These are phyloP conservation scores for Heterodera schachtii DNA, from an alignment of 1,140 invertebrate genomes.

Conservation along the genomic window DNA sequence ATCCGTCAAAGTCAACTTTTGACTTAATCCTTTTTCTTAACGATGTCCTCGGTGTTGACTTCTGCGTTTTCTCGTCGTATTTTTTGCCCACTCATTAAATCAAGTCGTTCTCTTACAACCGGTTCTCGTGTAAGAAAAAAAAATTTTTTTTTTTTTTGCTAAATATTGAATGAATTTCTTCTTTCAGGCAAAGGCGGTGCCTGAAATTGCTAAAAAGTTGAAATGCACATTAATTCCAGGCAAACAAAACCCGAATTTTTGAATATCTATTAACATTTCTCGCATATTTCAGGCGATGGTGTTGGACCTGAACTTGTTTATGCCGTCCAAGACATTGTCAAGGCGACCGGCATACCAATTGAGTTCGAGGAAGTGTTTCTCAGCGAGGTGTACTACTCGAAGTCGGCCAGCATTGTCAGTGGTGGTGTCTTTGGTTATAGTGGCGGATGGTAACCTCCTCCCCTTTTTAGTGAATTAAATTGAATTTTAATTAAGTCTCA, in stretches of 20 bases:
- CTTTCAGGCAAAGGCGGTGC: neutral
- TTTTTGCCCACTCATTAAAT: neutral
- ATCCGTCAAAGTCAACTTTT: too few species aligned
- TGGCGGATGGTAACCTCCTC: too few species aligned
- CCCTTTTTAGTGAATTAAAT: too few species aligned
- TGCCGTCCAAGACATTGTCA: conserved; percentile 23
- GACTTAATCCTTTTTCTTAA: too few species aligned
- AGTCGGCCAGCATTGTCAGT: conserved; percentile 91
- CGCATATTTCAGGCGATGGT: conserved; percentile 75
- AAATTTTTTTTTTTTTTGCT: neutral
- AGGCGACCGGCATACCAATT: conserved; percentile 83
- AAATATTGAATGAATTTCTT: neutral
- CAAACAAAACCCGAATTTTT: neutral
- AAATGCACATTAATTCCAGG: neutral
- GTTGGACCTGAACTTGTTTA: conserved; percentile 85
- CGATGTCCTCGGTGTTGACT: neutral
- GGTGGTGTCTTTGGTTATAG: conserved; percentile 76
- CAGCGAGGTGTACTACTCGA: conserved; percentile 86
- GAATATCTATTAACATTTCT: neutral
- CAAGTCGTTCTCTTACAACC: neutral
- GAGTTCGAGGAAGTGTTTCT: conserved; percentile 94
- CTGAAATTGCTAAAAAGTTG: neutral
- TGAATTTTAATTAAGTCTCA: too few species aligned
- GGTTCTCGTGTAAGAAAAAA: neutral
- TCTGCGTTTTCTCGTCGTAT: neutral